Base-by-base conservation (phyloP, 2,113 vertebrate genomes). In the Lagopus muta region DNA sequence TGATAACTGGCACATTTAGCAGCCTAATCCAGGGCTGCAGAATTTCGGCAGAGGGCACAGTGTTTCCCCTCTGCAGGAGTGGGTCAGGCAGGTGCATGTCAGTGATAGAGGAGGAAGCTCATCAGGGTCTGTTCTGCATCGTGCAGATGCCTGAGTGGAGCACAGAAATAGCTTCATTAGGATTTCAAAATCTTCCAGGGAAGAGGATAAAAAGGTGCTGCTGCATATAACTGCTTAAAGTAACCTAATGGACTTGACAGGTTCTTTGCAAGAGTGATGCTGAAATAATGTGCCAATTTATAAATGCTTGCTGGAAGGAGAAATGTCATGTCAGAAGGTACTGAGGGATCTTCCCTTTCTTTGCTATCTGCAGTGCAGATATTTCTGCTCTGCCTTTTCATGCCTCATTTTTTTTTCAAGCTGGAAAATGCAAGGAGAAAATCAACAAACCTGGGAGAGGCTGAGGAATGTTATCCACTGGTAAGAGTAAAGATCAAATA, bases 331-430 rank as follows among this genome's bases (percentile, higher is more conserved):
- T 83, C 28, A n/a, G 6, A 57, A 18, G 62, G 11, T 8, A 62
- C 17, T 5, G 13, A 82, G 32, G 9, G 6, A 17, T 72, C 85
- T 75, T 79, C 21, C 28, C 65, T 9, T 42, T 69, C 20, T 55
- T 34, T 86, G 61, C 45, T 45, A n/a, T 13, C 12, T 58, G 8
- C 10, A 38, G 10, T 2, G 4, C 2, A 1, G 13, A 18, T 74
- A 5, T 45, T 2, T 0, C 5, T 67, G 58, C 4, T 1, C 1
- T 20, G 34, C 18, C 5, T 13, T 82, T 85, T 64, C 21, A 36
- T 43, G 1, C 17, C 34, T 82, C 30, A 20, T 22, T 30, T 71
- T 62, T 62, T 11, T 16, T 20, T 10, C 6, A 4, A 38, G 30
- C 27, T 36, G 62, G 24, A 24, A 86, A 74, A 83, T 20, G 0